A percentile compares a stretch with the other conserved stretches of the same genome.
Conservation (phyloP, 2,888 invertebrate genomes). For the Theodoxus fluviatilis region DNA sequence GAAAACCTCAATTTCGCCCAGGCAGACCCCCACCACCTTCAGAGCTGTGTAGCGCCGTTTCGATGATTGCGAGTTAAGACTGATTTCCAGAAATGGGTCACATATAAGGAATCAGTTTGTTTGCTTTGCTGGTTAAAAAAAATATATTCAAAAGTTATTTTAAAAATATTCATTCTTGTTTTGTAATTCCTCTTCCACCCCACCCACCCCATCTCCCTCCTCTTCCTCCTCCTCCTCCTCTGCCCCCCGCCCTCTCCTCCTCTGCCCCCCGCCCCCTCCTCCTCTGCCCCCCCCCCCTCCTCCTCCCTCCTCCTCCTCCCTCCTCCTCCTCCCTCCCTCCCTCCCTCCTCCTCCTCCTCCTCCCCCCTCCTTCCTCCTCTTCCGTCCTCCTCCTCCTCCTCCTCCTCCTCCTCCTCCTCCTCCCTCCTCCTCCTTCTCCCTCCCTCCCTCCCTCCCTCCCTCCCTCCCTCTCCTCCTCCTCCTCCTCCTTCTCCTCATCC, state of each 20-base stretch:
- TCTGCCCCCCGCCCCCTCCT: conserved; percentile 12
- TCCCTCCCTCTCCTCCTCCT: background rate
- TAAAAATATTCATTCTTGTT: too few relatives aligned
- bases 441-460: background rate
- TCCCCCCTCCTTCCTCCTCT: conserved; percentile 3
- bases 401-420: background rate
- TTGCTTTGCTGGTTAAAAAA: too few relatives aligned
- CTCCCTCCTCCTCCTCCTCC: conserved; percentile 16
- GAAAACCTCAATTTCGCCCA: too few relatives aligned
- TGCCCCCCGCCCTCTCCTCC: conserved; percentile 4
- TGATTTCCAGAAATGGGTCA: too few relatives aligned
- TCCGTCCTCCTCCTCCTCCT: background rate
- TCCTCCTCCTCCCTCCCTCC: conserved; percentile 9
- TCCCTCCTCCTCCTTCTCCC: background rate
- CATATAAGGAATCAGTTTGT: too few relatives aligned
- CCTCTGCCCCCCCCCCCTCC: conserved; percentile 16
- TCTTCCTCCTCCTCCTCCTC: conserved; percentile 9
- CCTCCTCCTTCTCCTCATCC: too few relatives aligned
- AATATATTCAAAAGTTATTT: too few relatives aligned
- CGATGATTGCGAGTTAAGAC: too few relatives aligned
- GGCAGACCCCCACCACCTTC: too few relatives aligned
- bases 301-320: background rate
- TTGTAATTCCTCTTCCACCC: too few relatives aligned
- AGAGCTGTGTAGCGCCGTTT: too few relatives aligned
- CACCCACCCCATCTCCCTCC: background rate